These are phyloP conservation scores for Drosophila tsacasi DNA, from an alignment of 1,140 invertebrate species.

Conservation along the genomic window DNA sequence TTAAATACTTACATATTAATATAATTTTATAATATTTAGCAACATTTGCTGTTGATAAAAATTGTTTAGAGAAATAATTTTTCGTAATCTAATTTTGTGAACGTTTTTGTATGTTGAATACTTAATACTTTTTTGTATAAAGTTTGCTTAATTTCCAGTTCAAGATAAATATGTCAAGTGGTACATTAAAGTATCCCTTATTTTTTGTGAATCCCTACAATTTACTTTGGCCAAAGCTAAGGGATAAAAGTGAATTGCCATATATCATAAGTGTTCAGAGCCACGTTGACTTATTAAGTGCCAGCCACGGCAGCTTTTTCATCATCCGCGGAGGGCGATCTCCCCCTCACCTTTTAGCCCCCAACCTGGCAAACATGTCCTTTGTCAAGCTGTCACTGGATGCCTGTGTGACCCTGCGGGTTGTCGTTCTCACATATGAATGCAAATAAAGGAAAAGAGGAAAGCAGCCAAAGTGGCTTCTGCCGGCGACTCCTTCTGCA, in stretches of 20 bases:
- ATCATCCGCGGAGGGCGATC: slow-evolving; percentile 26
- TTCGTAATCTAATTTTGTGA: too few species aligned
- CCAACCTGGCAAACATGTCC: slow-evolving; percentile 20
- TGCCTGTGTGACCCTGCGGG: slow-evolving; percentile 35
- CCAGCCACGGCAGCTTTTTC: slow-evolving; percentile 39
- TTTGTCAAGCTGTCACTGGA: slow-evolving; percentile 56
- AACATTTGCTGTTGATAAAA: background rate
- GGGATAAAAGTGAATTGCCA: slow-evolving; percentile 45
- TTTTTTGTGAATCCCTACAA: background rate
- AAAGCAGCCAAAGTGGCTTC: slow-evolving; percentile 44
- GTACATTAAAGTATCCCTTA: slow-evolving; percentile 6
- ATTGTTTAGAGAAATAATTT: background rate
- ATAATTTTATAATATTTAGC: background rate
- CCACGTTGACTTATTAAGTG: slow-evolving; percentile 69
- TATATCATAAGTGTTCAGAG: slow-evolving; percentile 53
- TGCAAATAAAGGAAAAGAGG: slow-evolving; percentile 57
- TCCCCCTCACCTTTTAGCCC: background rate
- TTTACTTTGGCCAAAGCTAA: slow-evolving; percentile 19
- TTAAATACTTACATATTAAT: background rate
- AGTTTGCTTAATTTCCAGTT: background rate
- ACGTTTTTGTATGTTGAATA: too few species aligned
- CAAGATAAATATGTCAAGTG: slow-evolving; percentile 22
- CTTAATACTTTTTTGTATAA: too few species aligned
- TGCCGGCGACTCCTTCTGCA: slow-evolving; percentile 14
- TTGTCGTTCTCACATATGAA: slow-evolving; percentile 43